Base-by-base conservation (phyloP, 2,888 invertebrate genomes). In the Parnassius apollo region DNA sequence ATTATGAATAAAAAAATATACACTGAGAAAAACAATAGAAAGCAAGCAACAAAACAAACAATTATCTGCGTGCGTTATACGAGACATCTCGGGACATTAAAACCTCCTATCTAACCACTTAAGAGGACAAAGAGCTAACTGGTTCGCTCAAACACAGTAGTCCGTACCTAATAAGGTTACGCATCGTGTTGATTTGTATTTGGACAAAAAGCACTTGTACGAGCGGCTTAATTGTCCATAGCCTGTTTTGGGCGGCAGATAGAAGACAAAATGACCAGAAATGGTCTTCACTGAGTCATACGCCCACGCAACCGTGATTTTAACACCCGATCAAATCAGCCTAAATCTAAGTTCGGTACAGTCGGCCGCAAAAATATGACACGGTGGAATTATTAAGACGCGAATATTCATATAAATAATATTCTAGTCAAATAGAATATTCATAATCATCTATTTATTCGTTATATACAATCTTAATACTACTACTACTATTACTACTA, bases 131-230 rank as follows among this genome's bases (percentile, higher is more conserved):
- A 55, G 50, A 55, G 54, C 53, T 60, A 77, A 78, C 71, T 76
- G 73, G 80, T 70, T 70, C 80, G 71, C 72, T 69, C 66, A 72
- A 72, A 75, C 76, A 75, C 76, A 77, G 82, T 80, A 79, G 81
- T 79, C 49, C 48, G 67, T 61, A 2, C 73, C 77, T 71, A 77
- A 80, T 69, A 80, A 69, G 76, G 74, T 49, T 68, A 71, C 61
- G 69, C 69, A 71, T 81, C 82, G 81, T 82, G 82, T 72, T 68
- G 70, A 71, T 73, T 71, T 75, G 67, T 68, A 77, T 82, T 76
- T 77, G 78, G 79, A 74, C 77, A 75, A 75, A 79, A 80, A 75
- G 70, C 70, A 75, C 70, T 72, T 75, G 75, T 76, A 66, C 44
- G 54, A 35, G 66, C 58, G 45, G 65, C 69, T 73, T 72, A 71